A percentile compares a stretch with the other conserved stretches of the same genome.
These are phyloP conservation scores for Drosophila simulans DNA, from an alignment of 1,140 invertebrate species.

Conservation along the genomic window DNA sequence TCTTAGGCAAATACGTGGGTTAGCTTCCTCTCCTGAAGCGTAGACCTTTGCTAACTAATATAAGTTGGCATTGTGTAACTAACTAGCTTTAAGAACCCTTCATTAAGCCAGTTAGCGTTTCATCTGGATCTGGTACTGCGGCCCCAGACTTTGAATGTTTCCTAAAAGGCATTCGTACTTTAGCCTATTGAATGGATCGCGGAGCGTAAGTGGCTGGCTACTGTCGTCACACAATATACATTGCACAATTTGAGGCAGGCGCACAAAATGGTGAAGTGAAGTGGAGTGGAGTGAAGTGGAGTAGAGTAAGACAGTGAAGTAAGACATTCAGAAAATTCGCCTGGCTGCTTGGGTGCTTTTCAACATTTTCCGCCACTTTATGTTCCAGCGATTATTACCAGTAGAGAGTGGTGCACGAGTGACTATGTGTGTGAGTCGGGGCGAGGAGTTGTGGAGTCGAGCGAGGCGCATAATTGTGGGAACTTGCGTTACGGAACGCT, in stretches of 20 bases:
- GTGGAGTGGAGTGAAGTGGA: slow-evolving; percentile 52
- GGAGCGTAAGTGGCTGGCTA: slow-evolving; percentile 42
- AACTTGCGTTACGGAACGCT: slow-evolving; percentile 79
- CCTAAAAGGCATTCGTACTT: slow-evolving; percentile 23
- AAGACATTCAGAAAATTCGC: slow-evolving; percentile 65
- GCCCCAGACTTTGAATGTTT: slow-evolving; percentile 32
- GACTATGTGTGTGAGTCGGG: slow-evolving; percentile 6
- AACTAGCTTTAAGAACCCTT: slow-evolving; percentile 33
- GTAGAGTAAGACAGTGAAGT: slow-evolving; percentile 48
- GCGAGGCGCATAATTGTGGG: slow-evolving; percentile 81
- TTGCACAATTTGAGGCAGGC: slow-evolving; percentile 67
- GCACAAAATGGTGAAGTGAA: slow-evolving; percentile 44
- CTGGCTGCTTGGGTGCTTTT: slow-evolving; percentile 64
- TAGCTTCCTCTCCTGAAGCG: neutral
- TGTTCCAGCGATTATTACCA: slow-evolving; percentile 79
- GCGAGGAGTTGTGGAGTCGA: slow-evolving; percentile 58
- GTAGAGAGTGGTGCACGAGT: slow-evolving; percentile 37
- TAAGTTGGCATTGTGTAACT: slow-evolving; percentile 19
- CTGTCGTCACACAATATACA: slow-evolving; percentile 60
- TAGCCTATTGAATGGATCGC: slow-evolving; percentile 33
- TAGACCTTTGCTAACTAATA: neutral
- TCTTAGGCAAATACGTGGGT: too few species aligned
- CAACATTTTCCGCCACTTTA: slow-evolving; percentile 78
- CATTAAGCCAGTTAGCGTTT: slow-evolving; percentile 27
- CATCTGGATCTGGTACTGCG: slow-evolving; percentile 35